phyloP scores from a whole-genome alignment of 1,140 invertebrate species.

The Drosophila nikananu region DNA sequence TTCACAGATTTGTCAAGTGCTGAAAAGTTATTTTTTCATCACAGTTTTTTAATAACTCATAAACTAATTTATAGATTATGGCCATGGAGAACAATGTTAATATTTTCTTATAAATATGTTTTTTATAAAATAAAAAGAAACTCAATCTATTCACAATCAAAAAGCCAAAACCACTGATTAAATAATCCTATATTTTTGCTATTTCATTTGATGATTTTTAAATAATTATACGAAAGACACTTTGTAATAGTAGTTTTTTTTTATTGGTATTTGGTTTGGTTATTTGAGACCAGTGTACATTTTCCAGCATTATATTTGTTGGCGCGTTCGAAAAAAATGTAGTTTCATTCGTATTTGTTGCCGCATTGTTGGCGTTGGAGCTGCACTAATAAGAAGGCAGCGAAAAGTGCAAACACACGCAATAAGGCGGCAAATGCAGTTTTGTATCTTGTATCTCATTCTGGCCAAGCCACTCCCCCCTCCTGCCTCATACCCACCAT shows the following conservation, averaged over 20 bases:
- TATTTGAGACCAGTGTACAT: not conserved
- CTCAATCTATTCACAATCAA: too few species aligned
- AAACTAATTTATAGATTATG: not conserved
- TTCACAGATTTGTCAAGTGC: too few species aligned
- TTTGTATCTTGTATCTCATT: constrained; percentile 34
- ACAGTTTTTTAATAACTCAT: too few species aligned
- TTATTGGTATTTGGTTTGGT: too few species aligned
- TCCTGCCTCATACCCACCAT: not conserved
- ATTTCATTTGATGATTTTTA: not conserved
- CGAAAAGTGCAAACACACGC: constrained; percentile 35
- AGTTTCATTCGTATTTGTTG: constrained; percentile 32
- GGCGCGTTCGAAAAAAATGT: constrained; percentile 10
- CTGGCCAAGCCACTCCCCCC: not conserved
- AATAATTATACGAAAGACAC: not conserved
- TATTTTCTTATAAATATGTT: not conserved
- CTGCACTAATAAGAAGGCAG: constrained; percentile 65
- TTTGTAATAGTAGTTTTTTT: not conserved
- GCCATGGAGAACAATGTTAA: not conserved
- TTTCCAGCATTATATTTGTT: not conserved
- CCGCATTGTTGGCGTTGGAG: constrained; percentile 63
- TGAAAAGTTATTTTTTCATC: too few species aligned
- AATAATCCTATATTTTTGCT: not conserved
- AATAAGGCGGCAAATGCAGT: constrained; percentile 48
- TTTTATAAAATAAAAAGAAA: not conserved
- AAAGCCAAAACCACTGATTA: not conserved